These are phyloP conservation scores for Panagrolaimus sp. DNA, from an alignment of 1,140 invertebrate genomes.

Conservation along the genomic window DNA sequence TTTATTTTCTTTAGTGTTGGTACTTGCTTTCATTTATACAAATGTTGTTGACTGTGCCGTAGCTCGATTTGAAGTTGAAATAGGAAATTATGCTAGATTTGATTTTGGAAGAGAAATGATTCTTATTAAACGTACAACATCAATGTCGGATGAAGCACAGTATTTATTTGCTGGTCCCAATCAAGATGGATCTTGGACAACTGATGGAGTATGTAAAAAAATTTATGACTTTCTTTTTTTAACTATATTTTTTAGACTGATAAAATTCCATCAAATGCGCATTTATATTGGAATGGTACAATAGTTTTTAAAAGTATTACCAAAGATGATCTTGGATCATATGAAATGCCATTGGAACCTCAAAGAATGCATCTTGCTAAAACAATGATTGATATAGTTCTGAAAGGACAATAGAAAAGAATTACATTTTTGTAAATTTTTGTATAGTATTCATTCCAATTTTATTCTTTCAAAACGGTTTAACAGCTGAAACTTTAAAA, in stretches of 20 bases:
- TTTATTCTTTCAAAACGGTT: too few relatives aligned
- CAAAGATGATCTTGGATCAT: slow-evolving; percentile 3
- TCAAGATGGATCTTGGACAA: slow-evolving; percentile 8
- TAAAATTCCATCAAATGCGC: background rate
- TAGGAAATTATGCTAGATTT: slow-evolving; percentile 4
- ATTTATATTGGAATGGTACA: slow-evolving; percentile 13
- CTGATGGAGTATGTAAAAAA: slow-evolving; percentile 1
- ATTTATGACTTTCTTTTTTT: background rate
- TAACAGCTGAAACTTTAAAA: too few relatives aligned
- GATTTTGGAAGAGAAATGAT: slow-evolving; percentile 6
- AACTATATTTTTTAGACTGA: slow-evolving; percentile 1
- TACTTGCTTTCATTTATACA: background rate
- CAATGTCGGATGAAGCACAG: background rate
- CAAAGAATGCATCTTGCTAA: background rate
- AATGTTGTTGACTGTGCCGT: background rate
- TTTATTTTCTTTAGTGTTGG: background rate
- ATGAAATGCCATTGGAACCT: slow-evolving; percentile 7
- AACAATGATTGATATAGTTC: background rate
- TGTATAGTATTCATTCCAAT: too few relatives aligned
- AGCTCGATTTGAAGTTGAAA: background rate
- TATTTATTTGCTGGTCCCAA: slow-evolving; percentile 11
- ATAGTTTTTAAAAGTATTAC: background rate
- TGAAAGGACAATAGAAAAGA: background rate
- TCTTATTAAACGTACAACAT: slow-evolving; percentile 1
- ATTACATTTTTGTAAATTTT: too few relatives aligned